Conservation (phyloP, 53 echinoderm and acorn worm species). For the Luidia sarsii region DNA sequence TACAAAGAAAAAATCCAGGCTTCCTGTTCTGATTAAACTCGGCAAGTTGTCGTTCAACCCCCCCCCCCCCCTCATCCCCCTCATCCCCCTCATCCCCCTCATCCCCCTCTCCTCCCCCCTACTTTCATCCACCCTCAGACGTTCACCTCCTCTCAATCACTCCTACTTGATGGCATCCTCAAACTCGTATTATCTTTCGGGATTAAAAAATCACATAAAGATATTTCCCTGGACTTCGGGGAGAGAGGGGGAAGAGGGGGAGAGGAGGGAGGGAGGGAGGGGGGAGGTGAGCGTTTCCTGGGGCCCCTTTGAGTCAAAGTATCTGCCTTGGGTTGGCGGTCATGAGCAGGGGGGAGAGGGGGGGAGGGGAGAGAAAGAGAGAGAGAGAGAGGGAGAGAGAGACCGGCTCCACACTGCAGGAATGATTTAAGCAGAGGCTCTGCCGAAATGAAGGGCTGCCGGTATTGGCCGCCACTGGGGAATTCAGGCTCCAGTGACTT, state of each 20-base stretch:
- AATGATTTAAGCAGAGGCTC: background rate
- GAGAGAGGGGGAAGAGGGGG: too few relatives aligned
- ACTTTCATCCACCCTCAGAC: background rate
- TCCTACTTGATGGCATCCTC: conserved; percentile 22
- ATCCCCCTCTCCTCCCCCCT: background rate
- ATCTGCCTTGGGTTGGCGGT: too few relatives aligned
- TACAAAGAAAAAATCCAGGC: conserved; percentile 22
- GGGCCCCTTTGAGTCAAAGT: background rate
- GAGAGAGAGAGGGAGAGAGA: too few relatives aligned
- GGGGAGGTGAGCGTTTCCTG: conserved; percentile 24
- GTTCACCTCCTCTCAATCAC: background rate
- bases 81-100: background rate
- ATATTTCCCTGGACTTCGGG: conserved; percentile 33
- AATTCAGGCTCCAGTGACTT: conserved; percentile 40
- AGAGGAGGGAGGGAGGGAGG: too few relatives aligned
- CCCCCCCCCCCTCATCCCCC: background rate
- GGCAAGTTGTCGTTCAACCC: too few relatives aligned
- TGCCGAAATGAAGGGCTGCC: conserved; percentile 25
- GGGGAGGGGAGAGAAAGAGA: too few relatives aligned
- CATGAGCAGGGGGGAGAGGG: too few relatives aligned
- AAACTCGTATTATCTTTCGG: conserved; percentile 2
- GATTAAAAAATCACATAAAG: conserved; percentile 50
- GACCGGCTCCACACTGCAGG: background rate
- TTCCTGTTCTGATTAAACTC: conserved; percentile 44
- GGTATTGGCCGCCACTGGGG: conserved; percentile 7